A percentile compares a stretch with the other conserved stretches of the same genome.
Conservation (phyloP, 2,888 invertebrate genomes). For the Bembecia ichneumoniformis region DNA sequence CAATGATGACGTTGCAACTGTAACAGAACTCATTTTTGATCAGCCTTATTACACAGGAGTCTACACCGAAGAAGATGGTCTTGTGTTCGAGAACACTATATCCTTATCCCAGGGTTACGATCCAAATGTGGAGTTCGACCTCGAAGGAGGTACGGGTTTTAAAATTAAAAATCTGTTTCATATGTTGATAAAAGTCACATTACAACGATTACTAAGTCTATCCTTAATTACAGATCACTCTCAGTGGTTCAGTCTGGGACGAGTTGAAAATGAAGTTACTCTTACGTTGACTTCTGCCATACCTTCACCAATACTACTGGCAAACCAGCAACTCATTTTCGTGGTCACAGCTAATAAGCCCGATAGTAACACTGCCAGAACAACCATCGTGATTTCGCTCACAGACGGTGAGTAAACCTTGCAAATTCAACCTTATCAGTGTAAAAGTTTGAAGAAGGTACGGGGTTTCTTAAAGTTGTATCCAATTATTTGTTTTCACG, state of each 20-base stretch:
- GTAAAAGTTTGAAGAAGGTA: no score
- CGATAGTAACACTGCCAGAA: slow-evolving; percentile 10
- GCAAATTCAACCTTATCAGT: not conserved
- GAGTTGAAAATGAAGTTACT: slow-evolving; percentile 9
- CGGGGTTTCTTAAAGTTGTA: no score
- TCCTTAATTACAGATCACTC: slow-evolving; percentile 17
- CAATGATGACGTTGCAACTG: slow-evolving; percentile 13
- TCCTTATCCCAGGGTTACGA: slow-evolving; percentile 29
- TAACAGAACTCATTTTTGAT: slow-evolving; percentile 31
- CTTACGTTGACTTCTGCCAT: slow-evolving; percentile 12
- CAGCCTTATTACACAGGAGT: slow-evolving; percentile 32
- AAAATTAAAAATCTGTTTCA: no score
- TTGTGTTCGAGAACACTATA: slow-evolving; percentile 25
- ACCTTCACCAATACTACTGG: slow-evolving; percentile 17
- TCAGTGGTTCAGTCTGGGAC: slow-evolving; percentile 18
- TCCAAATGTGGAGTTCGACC: slow-evolving; percentile 24
- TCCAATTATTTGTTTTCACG: not conserved
- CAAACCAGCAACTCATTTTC: slow-evolving; percentile 22
- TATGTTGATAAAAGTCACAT: not conserved
- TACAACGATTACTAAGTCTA: not conserved
- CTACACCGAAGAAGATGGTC: slow-evolving; percentile 20
- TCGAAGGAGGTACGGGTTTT: slow-evolving; percentile 28
- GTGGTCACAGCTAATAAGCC: slow-evolving; percentile 15
- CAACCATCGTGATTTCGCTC: slow-evolving; percentile 19
- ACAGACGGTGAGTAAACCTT: not conserved